Evolutionary conservation across 2,797 vertebrate genomes (phyloP), one percentile per base, ranked within the genome.

Genomic region (Clarias pachynema): DNA sequence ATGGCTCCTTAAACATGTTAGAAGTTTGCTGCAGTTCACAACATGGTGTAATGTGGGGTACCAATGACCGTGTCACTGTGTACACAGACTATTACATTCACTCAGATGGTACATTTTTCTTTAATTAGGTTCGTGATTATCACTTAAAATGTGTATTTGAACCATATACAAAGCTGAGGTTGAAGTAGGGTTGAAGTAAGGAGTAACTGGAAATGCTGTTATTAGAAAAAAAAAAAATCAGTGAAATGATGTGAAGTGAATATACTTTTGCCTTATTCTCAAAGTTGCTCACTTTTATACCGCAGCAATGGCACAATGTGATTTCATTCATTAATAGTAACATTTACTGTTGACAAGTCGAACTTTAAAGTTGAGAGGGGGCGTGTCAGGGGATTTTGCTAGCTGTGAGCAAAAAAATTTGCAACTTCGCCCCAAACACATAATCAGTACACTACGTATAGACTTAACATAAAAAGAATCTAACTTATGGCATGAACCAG

Each of bases 91-190:
- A 24, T 60, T 16, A 16, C 40, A n/a, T 24, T 81, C 40, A 53
- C 7, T 68, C 18, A 66, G 29, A 66, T 29, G 40, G 8, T 31
- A 22, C 56, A 12, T 63, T 34, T 37, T 49, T 56, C 44, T 49
- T 44, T 65, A 29, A 56, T 57, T 77, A 12, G 10, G 29, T 81
- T 53, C 79, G 74, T 29, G 65, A 44, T 59, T 74, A 59, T 74
- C 53, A 77, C 82, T 86, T 88, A 66, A 87, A 79, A 83, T 56
- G 72, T 81, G 81, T 60, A 79, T 86, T 66, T 87, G 79, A 87
- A 81, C 83, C 29, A 63, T 87, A 85, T 82, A 87, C 81, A 88
- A 87, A 88, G 73, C 65, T 26, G 5, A 31, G 59, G 57, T 31
- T 60, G 63, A 40, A 82, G 57, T 37, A 40, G n/a, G 59, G 57